Evolutionary conservation across 2,113 vertebrate genomes (phyloP).

Genomic region (Thunnus thynnus): DNA sequence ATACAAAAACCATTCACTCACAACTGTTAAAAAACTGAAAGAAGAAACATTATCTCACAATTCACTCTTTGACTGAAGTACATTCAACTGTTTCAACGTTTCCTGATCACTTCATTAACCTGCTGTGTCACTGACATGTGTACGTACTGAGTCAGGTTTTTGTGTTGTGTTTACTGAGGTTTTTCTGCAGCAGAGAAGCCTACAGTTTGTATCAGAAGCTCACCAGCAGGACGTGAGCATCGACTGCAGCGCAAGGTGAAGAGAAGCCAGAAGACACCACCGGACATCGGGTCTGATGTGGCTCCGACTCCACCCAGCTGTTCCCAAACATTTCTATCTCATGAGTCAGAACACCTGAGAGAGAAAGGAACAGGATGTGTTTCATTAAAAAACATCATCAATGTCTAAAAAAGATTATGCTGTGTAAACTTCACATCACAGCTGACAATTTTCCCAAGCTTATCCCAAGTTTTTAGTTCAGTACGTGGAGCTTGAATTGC

Average conservation of each 20-base stretch:
- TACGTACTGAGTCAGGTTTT: background rate
- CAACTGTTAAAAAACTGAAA: too few species aligned
- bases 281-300: conserved; percentile 73
- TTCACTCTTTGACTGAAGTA: too few species aligned
- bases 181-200: background rate
- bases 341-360: conserved; percentile 90
- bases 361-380: background rate
- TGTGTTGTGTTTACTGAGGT: background rate
- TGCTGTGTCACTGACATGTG: too few species aligned
- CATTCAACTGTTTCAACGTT: too few species aligned
- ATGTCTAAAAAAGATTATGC: background rate
- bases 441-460: too few species aligned
- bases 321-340: conserved; percentile 92
- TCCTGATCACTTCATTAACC: too few species aligned
- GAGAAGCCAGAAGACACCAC: conserved; percentile 78
- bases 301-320: conserved; percentile 92
- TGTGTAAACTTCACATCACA: too few species aligned
- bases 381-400: background rate
- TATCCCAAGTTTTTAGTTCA: too few species aligned
- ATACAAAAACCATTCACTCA: too few species aligned
- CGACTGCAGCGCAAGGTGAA: conserved; percentile 88
- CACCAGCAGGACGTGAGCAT: conserved; percentile 86
- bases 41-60: too few species aligned
- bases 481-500: too few species aligned
- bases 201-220: background rate